Percentiles rank a stretch among this genome's conserved stretches.
These are phyloP conservation scores for Aspiorhynchus laticeps DNA, from an alignment of 2,113 vertebrate genomes.

Conservation along the genomic window DNA sequence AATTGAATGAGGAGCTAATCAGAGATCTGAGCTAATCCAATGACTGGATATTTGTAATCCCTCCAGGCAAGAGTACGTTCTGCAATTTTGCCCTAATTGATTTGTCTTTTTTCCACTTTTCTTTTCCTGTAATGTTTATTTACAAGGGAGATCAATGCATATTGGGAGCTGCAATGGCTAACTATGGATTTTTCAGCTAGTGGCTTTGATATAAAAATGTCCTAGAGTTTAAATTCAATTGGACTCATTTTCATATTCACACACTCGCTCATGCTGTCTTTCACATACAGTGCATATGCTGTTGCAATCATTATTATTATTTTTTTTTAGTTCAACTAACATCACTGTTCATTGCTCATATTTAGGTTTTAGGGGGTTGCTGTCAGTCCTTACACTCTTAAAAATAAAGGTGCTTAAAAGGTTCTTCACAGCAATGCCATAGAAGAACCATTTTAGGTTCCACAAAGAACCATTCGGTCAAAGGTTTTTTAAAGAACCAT, in stretches of 20 bases:
- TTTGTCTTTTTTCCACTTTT: slow-evolving; percentile 54
- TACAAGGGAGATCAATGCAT: slow-evolving; percentile 59
- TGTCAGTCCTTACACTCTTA: neutral
- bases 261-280: slow-evolving; percentile 23
- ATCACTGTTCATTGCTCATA: neutral
- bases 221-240: neutral
- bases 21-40: slow-evolving; percentile 63
- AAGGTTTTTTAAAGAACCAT: too few species aligned
- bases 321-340: neutral
- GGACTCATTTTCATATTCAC: slow-evolving; percentile 13
- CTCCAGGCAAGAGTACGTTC: slow-evolving; percentile 59
- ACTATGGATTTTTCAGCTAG: slow-evolving; percentile 35
- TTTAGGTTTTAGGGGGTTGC: neutral
- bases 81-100: slow-evolving; percentile 66
- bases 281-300: neutral
- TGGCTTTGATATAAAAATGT: slow-evolving; percentile 18
- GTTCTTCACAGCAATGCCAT: too few species aligned
- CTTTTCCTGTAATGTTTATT: slow-evolving; percentile 44
- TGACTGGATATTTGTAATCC: slow-evolving; percentile 56
- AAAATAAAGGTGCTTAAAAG: too few species aligned
- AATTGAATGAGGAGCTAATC: slow-evolving; percentile 51
- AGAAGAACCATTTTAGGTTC: too few species aligned
- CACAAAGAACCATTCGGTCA: too few species aligned
- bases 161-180: slow-evolving; percentile 62
- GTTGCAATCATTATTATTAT: neutral